phyloP scores from a whole-genome alignment of 2,797 vertebrate genomes.

The Brachyrhaphis roseni region DNA sequence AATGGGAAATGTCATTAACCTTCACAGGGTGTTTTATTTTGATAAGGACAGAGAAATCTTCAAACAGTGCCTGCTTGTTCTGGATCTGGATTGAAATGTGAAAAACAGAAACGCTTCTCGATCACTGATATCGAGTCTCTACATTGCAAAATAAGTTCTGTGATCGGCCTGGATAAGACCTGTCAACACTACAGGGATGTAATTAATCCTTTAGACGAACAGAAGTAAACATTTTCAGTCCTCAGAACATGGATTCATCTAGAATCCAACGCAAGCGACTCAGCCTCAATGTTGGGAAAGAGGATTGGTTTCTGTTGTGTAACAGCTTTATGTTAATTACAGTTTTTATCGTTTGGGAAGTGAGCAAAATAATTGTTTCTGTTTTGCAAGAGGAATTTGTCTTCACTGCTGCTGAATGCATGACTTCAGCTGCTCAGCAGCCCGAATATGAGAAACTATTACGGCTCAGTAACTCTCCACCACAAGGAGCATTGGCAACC shows the following conservation, averaged over 20 bases:
- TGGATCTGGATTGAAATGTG: no score
- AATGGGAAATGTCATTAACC: not conserved
- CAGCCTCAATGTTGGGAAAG: not conserved
- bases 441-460: not conserved
- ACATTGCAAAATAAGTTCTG: not conserved
- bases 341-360: not conserved
- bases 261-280: not conserved
- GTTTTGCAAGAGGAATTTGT: not conserved
- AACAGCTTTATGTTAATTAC: not conserved
- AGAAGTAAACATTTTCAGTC: not conserved
- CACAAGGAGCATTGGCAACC: not conserved
- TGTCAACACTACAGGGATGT: not conserved
- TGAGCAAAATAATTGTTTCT: not conserved
- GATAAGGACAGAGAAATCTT: not conserved
- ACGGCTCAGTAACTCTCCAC: not conserved
- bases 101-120: no score
- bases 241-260: not conserved
- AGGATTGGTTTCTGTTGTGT: not conserved
- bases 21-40: no score
- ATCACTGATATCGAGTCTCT: no score
- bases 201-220: not conserved
- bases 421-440: not conserved
- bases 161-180: not conserved
- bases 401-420: not conserved
- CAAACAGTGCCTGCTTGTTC: no score